Evolutionary conservation across 2,113 vertebrate species (phyloP), one percentile per base, ranked within the genome.

Genomic region (Cathartes aura): DNA sequence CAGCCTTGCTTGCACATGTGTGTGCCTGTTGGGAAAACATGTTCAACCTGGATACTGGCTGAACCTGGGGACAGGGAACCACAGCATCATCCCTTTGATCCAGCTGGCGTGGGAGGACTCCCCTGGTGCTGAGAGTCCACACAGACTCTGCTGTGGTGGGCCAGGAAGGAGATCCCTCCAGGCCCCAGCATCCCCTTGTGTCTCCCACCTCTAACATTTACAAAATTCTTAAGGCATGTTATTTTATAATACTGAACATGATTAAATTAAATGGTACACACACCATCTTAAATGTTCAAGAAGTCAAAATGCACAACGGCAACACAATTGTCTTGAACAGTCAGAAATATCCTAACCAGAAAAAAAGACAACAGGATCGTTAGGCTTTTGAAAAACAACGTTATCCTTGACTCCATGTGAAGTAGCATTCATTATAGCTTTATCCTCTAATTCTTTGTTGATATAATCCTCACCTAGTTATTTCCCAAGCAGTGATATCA

Each of bases 131-230:
- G 17, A 47, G 22, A 38, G 20, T 59, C 12, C 15, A 29, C 36
- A 32, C 15, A 79, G 20, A 23, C 6, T 26, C 24, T 60, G 13
- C 26, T 52, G 6, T 26, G 2, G 7, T n/a, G 14, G 23, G 10
- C 13, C 10, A 43, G 12, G 22, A 26, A 40, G 26, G 30, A 88
- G 15, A 53, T 71, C 1, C 1, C 8, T 5, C 11, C 12, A 12
- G 5, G 13, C 62, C 24, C 12, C 42, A 58, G 12, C 3, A 43
- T 58, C 15, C 2, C 0, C 1, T 27, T 5, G 0, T 20, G 17
- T 47, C 23, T 78, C 12, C 14, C 36, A 36, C 2, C 9, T 60
- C 15, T 22, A 32, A 24, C 3, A 50, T 9, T 15, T 32, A 52
- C 5, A 82, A 62, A 74, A 53, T 43, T 75, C 18, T 66, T n/a